Percentiles rank a stretch among this genome's conserved stretches.
Conservation (phyloP, 1,140 invertebrate species). For the Heliothis virescens region DNA sequence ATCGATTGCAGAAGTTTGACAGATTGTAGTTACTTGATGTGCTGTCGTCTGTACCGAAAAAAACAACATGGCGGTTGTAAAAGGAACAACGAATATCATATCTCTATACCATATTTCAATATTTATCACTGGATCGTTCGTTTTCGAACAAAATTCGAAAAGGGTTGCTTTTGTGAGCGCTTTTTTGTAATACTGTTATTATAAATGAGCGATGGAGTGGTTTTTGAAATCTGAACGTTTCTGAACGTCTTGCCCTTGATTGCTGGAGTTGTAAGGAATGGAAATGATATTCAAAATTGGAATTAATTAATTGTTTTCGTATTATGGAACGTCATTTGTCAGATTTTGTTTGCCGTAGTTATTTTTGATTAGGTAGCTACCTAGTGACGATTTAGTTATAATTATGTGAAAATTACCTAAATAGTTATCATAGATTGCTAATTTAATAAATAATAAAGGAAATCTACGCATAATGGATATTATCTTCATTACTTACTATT, state of each 20-base stretch:
- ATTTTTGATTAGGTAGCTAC: too few species aligned
- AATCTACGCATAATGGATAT: too few species aligned
- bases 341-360: too few species aligned
- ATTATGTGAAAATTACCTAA: too few species aligned
- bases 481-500: too few species aligned
- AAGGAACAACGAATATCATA: constrained; percentile 62
- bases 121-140: constrained; percentile 82
- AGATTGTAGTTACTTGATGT: too few species aligned
- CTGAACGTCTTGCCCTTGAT: constrained; percentile 67
- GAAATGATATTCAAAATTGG: background rate
- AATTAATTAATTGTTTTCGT: background rate
- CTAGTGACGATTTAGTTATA: too few species aligned
- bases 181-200: constrained; percentile 73
- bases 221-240: constrained; percentile 77
- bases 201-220: constrained; percentile 74
- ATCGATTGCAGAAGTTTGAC: too few species aligned
- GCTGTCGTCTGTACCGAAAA: too few species aligned
- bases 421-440: too few species aligned
- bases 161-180: constrained; percentile 61
- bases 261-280: background rate
- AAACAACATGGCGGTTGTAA: constrained; percentile 43
- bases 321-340: too few species aligned
- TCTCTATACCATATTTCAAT: constrained; percentile 83
- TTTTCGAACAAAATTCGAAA: constrained; percentile 80
- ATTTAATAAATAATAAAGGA: too few species aligned